These are phyloP conservation scores for Pseudoatta argentina DNA, from an alignment of 1,140 invertebrate species.

Conservation along the genomic window DNA sequence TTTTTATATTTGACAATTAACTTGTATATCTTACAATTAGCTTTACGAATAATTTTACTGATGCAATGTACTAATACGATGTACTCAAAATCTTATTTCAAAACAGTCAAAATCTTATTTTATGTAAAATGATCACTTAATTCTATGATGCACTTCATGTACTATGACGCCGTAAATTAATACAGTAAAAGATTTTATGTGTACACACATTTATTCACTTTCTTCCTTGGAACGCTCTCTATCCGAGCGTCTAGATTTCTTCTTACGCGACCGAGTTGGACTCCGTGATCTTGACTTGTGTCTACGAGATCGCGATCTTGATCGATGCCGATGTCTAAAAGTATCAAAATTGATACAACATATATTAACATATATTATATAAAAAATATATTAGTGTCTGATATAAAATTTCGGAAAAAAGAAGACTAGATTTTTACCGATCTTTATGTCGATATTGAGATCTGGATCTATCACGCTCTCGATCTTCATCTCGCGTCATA, in stretches of 20 bases:
- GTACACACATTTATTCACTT: slow-evolving; percentile 84
- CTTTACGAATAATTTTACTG: slow-evolving; percentile 5
- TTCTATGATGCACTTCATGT: neutral
- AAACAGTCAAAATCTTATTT: neutral
- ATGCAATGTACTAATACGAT: neutral
- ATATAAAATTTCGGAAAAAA: neutral
- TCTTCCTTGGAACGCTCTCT: slow-evolving; percentile 87
- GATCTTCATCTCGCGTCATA: slow-evolving; percentile 83
- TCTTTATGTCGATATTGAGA: slow-evolving; percentile 85
- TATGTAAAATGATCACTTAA: slow-evolving; percentile 12
- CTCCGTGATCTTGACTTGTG: slow-evolving; percentile 88
- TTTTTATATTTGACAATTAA: slow-evolving; percentile 13
- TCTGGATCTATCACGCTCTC: slow-evolving; percentile 83
- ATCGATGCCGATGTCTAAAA: slow-evolving; percentile 87
- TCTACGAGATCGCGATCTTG: slow-evolving; percentile 87
- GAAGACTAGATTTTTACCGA: slow-evolving; percentile 73
- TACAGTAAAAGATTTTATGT: neutral
- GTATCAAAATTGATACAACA: neutral
- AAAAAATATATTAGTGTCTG: no score
- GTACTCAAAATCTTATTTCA: neutral
- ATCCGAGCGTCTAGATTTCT: slow-evolving; percentile 89
- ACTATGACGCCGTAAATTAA: slow-evolving; percentile 10
- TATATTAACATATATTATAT: neutral
- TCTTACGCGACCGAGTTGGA: slow-evolving; percentile 88
- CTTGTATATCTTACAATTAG: slow-evolving; percentile 21